Base-by-base conservation (phyloP, 1,140 invertebrate species). In the Caenorhabditis brenneri region DNA sequence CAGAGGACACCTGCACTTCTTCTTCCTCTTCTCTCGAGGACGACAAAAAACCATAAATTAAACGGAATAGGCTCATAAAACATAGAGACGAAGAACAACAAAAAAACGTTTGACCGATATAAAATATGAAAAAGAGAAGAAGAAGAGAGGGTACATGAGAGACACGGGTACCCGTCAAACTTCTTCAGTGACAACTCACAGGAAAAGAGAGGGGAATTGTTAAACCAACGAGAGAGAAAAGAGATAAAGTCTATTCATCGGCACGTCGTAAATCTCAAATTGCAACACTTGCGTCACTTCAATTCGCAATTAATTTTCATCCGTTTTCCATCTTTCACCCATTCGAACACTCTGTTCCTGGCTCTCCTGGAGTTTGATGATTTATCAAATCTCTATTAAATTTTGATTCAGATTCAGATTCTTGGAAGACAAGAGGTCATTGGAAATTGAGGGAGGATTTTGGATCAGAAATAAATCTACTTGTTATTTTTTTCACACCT, bases 231-330 rank as follows among this genome's bases (percentile, higher is more conserved):
- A 58, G 27, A 58, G 55, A 29, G 55, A 58, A 29, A n/a, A 27
- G 24, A 19, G 29, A 39, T 19, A n/a, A 36, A 33, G 29, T 39
- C 33, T 39, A 39, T 74, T 27, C n/a, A n/a, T n/a, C 36, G 65
- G 65, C 65, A 74, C 65, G 65, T 74, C 65, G 65, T 74, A 74
- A 74, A 74, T 74, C 65, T 74, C 65, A 15, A 74, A 74, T 74
- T 74, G 65, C 65, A 74, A 74, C 65, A 74, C 65, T 74, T 74
- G 65, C 65, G 65, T 74, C 65, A 74, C 65, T 74, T 74, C 33
- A 42, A 74, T 74, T 42, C 65, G 65, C 36, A 74, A 74, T 74
- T 74, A 74, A 74, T 74, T 74, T 74, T 42, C 65, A 74, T n/a
- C n/a, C 58, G 58, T 10, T 74, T 74, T 42, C 39, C n/a, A n/a